Conservation (phyloP, 1,140 invertebrate genomes). For the Cryptotermes secundus region DNA sequence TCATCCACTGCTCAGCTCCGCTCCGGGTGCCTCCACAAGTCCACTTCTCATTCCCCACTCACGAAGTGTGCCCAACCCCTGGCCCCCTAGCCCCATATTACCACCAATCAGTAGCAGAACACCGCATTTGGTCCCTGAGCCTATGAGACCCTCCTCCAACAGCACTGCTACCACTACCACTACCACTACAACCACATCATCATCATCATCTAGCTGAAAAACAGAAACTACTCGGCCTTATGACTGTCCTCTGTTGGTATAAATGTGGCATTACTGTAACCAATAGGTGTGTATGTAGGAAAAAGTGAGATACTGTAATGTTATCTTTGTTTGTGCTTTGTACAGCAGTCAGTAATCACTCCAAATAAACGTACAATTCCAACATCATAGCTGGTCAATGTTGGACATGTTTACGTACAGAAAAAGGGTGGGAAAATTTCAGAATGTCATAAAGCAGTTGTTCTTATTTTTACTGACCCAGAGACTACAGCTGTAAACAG, state of each 20-base stretch:
- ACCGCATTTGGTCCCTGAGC: conserved; percentile 70
- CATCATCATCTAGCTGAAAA: conserved; percentile 42
- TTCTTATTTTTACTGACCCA: too few relatives aligned
- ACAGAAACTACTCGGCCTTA: conserved; percentile 11
- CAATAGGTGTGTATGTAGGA: neutral
- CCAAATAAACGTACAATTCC: too few relatives aligned
- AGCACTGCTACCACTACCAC: conserved; percentile 43
- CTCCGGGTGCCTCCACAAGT: conserved; percentile 46
- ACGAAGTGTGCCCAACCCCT: conserved; percentile 63
- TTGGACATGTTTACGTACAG: too few relatives aligned
- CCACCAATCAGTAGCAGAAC: conserved; percentile 68
- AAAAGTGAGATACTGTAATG: neutral
- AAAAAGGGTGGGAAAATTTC: too few relatives aligned
- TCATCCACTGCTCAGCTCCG: conserved; percentile 42
- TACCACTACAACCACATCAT: conserved; percentile 46
- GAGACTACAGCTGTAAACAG: too few relatives aligned
- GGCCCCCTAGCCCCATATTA: conserved; percentile 70
- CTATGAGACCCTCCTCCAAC: conserved; percentile 54
- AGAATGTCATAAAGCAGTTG: too few relatives aligned
- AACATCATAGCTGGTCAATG: too few relatives aligned
- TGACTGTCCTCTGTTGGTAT: neutral
- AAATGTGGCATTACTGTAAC: neutral
- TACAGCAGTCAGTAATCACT: too few relatives aligned
- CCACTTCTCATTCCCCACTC: conserved; percentile 59
- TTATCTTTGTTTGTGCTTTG: too few relatives aligned